Conservation (phyloP, 2,888 invertebrate species). For the Ecliptopera silaceata region DNA sequence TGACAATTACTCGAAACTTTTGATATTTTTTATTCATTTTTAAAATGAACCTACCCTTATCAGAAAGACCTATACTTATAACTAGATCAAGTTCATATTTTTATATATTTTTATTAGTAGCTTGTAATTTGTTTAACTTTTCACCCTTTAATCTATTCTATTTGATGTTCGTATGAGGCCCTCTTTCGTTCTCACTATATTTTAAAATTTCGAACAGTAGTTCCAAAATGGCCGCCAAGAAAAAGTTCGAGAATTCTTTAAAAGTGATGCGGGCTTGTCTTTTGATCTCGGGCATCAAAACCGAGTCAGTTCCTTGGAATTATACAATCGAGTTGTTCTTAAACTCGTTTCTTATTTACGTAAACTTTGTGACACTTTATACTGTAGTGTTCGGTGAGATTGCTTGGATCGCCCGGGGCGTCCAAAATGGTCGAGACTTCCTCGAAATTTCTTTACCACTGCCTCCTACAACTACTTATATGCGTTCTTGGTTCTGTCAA, state of each 20-base stretch:
- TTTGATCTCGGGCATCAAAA: constrained; percentile 54
- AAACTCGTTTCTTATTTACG: constrained; percentile 44
- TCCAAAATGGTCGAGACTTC: constrained; percentile 48
- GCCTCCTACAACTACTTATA: constrained; percentile 56
- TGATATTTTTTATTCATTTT: no score
- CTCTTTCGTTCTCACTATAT: neutral
- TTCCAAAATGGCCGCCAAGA: constrained; percentile 27
- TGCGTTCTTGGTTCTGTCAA: constrained; percentile 55
- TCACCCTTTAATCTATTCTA: constrained; percentile 2
- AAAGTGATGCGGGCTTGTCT: constrained; percentile 46
- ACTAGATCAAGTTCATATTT: no score
- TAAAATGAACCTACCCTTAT: no score
- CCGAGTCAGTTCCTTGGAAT: constrained; percentile 30
- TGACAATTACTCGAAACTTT: no score
- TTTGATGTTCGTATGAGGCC: constrained; percentile 12
- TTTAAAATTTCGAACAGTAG: constrained; percentile 10
- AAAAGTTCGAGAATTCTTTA: constrained; percentile 46
- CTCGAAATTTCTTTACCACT: constrained; percentile 53
- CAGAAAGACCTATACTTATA: no score
- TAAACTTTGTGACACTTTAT: constrained; percentile 51
- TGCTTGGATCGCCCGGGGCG: constrained; percentile 52
- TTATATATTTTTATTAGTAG: no score
- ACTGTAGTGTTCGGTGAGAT: constrained; percentile 56
- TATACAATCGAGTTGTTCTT: constrained; percentile 36
- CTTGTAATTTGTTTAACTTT: no score